These are phyloP conservation scores for Myotis findleyi DNA, from an alignment of 2,797 vertebrate species.

Conservation along the genomic window DNA sequence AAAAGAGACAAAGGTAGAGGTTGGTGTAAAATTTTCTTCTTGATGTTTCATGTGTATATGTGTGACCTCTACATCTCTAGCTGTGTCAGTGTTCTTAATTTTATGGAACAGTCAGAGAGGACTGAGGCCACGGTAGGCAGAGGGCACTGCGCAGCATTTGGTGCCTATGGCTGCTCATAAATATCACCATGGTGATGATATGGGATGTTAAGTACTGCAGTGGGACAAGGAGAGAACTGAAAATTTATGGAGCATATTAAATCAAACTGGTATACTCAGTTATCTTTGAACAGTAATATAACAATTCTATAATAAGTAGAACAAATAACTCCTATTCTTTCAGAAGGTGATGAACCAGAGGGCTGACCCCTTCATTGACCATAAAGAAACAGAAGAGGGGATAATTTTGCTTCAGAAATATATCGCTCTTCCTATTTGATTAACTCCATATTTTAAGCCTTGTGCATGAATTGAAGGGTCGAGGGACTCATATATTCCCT, in stretches of 20 bases:
- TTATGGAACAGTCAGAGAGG: not conserved
- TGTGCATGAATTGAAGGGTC: not conserved
- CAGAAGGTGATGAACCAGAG: not conserved
- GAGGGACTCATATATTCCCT: not conserved
- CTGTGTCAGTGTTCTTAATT: not conserved
- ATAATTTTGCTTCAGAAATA: constrained; percentile 1
- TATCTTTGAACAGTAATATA: not conserved
- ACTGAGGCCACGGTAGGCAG: not conserved
- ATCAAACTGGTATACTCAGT: constrained; percentile 41
- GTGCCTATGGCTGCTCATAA: not conserved
- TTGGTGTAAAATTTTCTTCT: not conserved
- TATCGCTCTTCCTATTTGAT: not conserved
- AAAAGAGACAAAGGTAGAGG: not conserved
- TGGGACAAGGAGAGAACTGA: constrained; percentile 15
- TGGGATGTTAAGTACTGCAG: not conserved
- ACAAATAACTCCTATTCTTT: constrained; percentile 24
- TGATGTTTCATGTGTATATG: not conserved
- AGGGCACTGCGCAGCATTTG: too few relatives aligned
- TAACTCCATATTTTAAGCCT: not conserved
- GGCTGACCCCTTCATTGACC: not conserved
- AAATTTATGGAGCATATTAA: constrained; percentile 10
- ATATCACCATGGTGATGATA: not conserved
- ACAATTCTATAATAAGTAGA: constrained; percentile 5
- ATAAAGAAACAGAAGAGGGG: not conserved
- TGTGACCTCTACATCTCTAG: not conserved